A percentile compares a stretch with the other conserved stretches of the same genome.
Conservation (phyloP, 2,797 vertebrate genomes). For the Amniataba percoides region DNA sequence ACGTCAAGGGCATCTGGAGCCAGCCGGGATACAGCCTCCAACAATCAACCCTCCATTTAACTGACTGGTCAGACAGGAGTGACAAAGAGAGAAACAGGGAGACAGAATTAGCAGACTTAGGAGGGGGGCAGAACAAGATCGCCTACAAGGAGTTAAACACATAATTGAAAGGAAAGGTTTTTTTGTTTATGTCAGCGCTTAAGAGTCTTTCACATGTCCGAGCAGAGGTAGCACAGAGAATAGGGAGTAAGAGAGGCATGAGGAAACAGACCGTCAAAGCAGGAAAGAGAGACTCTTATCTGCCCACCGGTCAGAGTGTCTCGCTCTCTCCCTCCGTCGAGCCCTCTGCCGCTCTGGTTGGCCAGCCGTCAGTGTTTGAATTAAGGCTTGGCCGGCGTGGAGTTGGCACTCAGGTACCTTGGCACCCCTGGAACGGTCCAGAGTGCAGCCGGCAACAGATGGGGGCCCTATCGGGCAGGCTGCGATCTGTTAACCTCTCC, state of each 20-base stretch:
- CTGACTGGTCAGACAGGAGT: conserved; percentile 30
- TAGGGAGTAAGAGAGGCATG: background rate
- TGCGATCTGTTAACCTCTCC: conserved; percentile 56
- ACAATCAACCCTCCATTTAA: conserved; percentile 68
- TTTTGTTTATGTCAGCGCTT: background rate
- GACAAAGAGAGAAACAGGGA: conserved; percentile 25
- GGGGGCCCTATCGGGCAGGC: conserved; percentile 40
- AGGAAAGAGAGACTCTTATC: conserved; percentile 3
- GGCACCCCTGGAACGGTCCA: conserved; percentile 44
- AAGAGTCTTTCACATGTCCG: background rate
- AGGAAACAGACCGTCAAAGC: background rate
- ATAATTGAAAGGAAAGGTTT: background rate
- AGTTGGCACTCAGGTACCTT: conserved; percentile 41
- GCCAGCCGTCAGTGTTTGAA: conserved; percentile 38
- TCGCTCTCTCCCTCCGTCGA: background rate
- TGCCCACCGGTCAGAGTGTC: conserved; percentile 32
- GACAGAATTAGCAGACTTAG: conserved; percentile 28
- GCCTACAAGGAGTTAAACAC: conserved; percentile 10
- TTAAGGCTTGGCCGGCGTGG: conserved; percentile 49
- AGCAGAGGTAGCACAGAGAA: background rate
- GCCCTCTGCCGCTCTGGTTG: conserved; percentile 17
- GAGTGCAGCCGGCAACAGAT: conserved; percentile 65
- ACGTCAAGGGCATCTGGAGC: conserved; percentile 65
- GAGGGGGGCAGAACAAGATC: conserved; percentile 18
- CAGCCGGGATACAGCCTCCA: conserved; percentile 47